phyloP scores from a whole-genome alignment of 2,113 vertebrate genomes.

The Pagrus major region DNA sequence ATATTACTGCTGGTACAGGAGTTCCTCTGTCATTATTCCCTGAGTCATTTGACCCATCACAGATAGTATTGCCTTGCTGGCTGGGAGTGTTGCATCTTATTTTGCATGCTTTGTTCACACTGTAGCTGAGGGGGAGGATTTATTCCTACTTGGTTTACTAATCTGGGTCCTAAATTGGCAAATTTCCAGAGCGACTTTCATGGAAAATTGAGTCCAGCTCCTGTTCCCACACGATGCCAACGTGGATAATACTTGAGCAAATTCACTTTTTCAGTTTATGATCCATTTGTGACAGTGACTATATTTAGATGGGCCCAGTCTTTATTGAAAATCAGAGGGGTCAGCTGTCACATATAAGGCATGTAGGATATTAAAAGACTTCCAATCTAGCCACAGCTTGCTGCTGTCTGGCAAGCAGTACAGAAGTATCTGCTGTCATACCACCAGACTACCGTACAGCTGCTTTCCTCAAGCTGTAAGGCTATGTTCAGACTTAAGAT shows the following conservation, averaged over 20 bases:
- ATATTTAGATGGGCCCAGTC: constrained; percentile 7
- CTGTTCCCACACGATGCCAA: constrained; percentile 21
- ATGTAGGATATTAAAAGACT: not conserved
- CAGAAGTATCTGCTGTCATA: not conserved
- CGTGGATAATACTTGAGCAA: not conserved
- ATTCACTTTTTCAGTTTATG: constrained; percentile 5
- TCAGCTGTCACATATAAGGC: not conserved
- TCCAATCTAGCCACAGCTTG: not conserved
- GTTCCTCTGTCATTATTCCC: not conserved
- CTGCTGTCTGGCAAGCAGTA: not conserved
- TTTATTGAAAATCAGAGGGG: not conserved
- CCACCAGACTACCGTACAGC: not conserved
- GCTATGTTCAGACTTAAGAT: too few species aligned
- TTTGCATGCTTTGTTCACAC: constrained; percentile 24
- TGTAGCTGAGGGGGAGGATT: not conserved
- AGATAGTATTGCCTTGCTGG: constrained; percentile 24
- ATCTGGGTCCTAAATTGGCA: constrained; percentile 10
- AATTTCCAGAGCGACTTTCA: constrained; percentile 14
- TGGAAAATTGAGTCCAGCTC: not conserved
- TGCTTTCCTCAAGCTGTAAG: too few species aligned
- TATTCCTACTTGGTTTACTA: not conserved
- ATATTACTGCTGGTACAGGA: not conserved
- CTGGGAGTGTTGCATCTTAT: constrained; percentile 14
- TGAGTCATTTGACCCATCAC: constrained; percentile 20
- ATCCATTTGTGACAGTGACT: constrained; percentile 1